Conservation (phyloP, 2,797 vertebrate species). For the Enteromius thamalakanensis region DNA sequence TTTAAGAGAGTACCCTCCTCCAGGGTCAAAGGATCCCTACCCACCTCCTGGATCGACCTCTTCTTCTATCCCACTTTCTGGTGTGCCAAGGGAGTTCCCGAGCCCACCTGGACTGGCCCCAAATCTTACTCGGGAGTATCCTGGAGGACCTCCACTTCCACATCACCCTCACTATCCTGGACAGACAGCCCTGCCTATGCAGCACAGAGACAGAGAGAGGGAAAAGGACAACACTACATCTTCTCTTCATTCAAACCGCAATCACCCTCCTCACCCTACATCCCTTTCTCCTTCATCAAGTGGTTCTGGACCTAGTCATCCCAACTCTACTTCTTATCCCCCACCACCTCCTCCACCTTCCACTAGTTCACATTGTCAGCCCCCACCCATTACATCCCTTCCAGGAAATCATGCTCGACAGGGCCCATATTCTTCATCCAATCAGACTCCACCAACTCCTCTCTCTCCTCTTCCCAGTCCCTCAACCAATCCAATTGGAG, state of each 20-base stretch:
- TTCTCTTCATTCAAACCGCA: conserved; percentile 76
- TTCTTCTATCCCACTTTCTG: conserved; percentile 75
- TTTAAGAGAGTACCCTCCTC: conserved; percentile 81
- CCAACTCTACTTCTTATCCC: conserved; percentile 71
- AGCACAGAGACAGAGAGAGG: conserved; percentile 70
- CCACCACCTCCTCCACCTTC: conserved; percentile 70
- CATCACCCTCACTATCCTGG: conserved; percentile 72
- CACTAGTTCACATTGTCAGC: conserved; percentile 71
- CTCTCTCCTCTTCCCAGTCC: conserved; percentile 80
- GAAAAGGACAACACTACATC: conserved; percentile 77
- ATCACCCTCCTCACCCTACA: conserved; percentile 75
- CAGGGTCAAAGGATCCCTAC: conserved; percentile 80
- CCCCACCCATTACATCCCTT: conserved; percentile 67
- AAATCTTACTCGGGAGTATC: conserved; percentile 76
- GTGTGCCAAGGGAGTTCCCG: conserved; percentile 73
- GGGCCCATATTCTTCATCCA: conserved; percentile 75
- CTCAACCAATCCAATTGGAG: conserved; percentile 78
- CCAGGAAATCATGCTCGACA: conserved; percentile 69
- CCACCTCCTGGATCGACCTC: conserved; percentile 76
- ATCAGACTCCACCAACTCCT: conserved; percentile 79
- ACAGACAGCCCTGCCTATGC: conserved; percentile 53
- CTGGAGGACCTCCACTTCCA: conserved; percentile 71
- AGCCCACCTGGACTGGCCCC: conserved; percentile 79
- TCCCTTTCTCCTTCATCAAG: conserved; percentile 79
- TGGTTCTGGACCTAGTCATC: conserved; percentile 73